Conservation (phyloP, 2,888 invertebrate genomes). For the Eulithis testata region DNA sequence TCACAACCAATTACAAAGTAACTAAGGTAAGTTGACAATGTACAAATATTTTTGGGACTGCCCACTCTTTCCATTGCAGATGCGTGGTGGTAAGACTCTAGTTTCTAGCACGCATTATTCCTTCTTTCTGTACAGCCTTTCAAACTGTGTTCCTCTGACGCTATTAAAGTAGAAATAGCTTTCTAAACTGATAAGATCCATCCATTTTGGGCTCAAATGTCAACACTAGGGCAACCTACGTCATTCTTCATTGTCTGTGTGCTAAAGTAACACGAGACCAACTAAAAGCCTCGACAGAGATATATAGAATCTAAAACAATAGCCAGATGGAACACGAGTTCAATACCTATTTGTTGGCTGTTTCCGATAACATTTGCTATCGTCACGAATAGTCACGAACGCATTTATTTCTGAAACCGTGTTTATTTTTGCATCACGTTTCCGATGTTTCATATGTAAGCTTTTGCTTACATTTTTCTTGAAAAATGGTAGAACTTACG, state of each 20-base stretch:
- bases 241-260: neutral
- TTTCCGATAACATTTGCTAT: constrained; percentile 15
- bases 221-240: neutral
- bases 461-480: neutral
- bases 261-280: neutral
- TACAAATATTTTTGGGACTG: neutral
- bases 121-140: neutral
- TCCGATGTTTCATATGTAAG: constrained; percentile 1
- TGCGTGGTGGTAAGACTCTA: too few species aligned
- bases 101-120: too few species aligned
- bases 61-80: too few species aligned
- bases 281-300: constrained; percentile 1
- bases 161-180: too few species aligned
- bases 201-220: neutral
- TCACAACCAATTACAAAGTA: too few species aligned
- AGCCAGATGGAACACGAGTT: neutral
- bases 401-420: constrained; percentile 5
- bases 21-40: neutral
- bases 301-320: neutral
- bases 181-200: too few species aligned
- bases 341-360: constrained; percentile 1
- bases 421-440: constrained; percentile 16
- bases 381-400: constrained; percentile 16
- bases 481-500: too few species aligned
- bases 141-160: neutral